Conservation (phyloP, 2,888 invertebrate genomes). For the Erannis defoliaria region DNA sequence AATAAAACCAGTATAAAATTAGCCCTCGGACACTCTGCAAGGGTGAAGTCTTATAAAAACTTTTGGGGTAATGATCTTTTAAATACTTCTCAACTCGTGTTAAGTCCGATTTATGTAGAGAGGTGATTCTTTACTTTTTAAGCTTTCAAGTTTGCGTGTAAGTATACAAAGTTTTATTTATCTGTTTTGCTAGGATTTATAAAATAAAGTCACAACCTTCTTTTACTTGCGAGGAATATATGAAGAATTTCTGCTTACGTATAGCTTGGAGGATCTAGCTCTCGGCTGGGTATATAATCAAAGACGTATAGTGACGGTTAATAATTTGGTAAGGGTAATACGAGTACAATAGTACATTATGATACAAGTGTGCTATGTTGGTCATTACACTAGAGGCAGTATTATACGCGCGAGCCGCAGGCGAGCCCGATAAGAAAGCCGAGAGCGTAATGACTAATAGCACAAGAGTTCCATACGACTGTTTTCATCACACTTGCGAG, state of each 20-base stretch:
- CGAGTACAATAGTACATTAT: too few species aligned
- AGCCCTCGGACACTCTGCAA: constrained; percentile 7
- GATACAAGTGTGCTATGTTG: too few species aligned
- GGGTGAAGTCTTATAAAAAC: constrained; percentile 34
- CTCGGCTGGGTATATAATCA: too few species aligned
- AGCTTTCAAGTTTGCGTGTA: constrained; percentile 18
- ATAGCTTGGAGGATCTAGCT: too few species aligned
- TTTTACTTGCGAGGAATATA: not conserved
- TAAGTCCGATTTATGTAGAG: constrained; percentile 48
- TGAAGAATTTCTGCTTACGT: not conserved
- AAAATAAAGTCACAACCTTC: not conserved
- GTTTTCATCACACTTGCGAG: too few species aligned
- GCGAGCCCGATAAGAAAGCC: too few species aligned
- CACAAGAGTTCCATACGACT: too few species aligned
- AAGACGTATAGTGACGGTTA: too few species aligned
- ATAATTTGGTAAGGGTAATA: too few species aligned
- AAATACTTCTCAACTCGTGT: constrained; percentile 49
- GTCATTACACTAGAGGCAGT: too few species aligned
- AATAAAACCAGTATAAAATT: constrained; percentile 21
- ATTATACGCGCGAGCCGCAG: too few species aligned
- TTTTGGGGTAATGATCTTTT: constrained; percentile 48
- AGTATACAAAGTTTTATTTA: not conserved
- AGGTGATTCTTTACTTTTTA: constrained; percentile 36
- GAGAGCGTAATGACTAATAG: too few species aligned
- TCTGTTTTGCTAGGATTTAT: not conserved